phyloP scores from a whole-genome alignment of 2,888 invertebrate species.

The Chloroclysta siterata region DNA sequence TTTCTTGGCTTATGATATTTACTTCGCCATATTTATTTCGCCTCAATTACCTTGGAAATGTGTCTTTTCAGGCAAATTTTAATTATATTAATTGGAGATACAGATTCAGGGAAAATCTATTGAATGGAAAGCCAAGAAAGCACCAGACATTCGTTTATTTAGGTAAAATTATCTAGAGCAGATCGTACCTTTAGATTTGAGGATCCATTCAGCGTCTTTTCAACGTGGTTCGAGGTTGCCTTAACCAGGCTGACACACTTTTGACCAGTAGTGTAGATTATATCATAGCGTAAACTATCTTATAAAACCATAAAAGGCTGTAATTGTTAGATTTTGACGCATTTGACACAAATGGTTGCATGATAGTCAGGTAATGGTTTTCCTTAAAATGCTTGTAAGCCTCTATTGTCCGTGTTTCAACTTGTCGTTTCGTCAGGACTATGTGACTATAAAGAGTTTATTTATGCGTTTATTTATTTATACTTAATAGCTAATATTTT shows the following conservation, averaged over 20 bases:
- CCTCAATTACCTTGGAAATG: neutral
- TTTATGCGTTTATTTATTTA: neutral
- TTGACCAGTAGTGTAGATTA: neutral
- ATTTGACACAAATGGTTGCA: neutral
- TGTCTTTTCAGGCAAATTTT: neutral
- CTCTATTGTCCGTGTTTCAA: neutral
- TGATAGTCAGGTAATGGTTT: neutral
- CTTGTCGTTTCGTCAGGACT: neutral
- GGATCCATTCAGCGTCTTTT: conserved; percentile 9
- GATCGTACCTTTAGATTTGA: conserved; percentile 14
- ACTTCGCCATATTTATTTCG: neutral
- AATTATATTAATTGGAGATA: neutral
- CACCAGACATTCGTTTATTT: conserved; percentile 2
- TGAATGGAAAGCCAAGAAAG: neutral
- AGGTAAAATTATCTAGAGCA: conserved; percentile 14
- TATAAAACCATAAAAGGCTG: neutral
- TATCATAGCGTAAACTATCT: no score
- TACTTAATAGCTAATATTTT: neutral
- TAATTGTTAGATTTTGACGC: neutral
- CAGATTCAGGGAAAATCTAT: neutral
- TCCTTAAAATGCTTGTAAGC: neutral
- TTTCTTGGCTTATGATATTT: neutral
- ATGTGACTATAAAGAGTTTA: no score
- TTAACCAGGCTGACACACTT: conserved; percentile 17
- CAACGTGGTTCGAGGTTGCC: neutral